Conservation (phyloP, 2,888 invertebrate species). For the Steinernema hermaphroditum region DNA sequence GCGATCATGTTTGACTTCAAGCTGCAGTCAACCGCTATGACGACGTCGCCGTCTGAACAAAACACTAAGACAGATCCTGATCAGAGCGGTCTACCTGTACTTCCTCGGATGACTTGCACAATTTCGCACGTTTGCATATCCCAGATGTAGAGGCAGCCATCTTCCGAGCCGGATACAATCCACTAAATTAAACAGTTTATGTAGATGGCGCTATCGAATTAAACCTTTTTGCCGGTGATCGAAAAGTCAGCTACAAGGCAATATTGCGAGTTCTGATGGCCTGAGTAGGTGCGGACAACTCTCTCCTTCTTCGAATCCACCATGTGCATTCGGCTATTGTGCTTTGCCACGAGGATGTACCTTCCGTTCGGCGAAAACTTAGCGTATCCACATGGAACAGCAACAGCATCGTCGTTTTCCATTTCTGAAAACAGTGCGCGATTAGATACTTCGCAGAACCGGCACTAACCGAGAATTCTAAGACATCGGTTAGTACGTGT, state of each 20-base stretch:
- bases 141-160: constrained; percentile 98
- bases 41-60: neutral
- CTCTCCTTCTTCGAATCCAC: constrained; percentile 99
- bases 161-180: constrained; percentile 99
- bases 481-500: constrained; percentile 97
- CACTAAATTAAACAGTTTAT: constrained; percentile 75
- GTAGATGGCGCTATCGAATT: neutral
- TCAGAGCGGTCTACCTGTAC: constrained; percentile 76
- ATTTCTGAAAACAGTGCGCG: neutral
- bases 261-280: constrained; percentile 98
- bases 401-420: constrained; percentile 86
- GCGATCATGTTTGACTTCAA: too few relatives aligned
- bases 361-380: constrained; percentile 99
- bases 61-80: neutral
- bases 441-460: neutral
- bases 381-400: constrained; percentile 98
- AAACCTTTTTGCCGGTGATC: constrained; percentile 89
- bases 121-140: constrained; percentile 99
- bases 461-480: constrained; percentile 73
- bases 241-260: constrained; percentile 99
- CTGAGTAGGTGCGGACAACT: constrained; percentile 95
- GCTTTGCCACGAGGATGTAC: constrained; percentile 94
- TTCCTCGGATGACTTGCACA: constrained; percentile 93
- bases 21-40: constrained; percentile 11
- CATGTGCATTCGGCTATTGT: constrained; percentile 89